Conservation (phyloP, 2,888 invertebrate species). For the Nudaria mundana region DNA sequence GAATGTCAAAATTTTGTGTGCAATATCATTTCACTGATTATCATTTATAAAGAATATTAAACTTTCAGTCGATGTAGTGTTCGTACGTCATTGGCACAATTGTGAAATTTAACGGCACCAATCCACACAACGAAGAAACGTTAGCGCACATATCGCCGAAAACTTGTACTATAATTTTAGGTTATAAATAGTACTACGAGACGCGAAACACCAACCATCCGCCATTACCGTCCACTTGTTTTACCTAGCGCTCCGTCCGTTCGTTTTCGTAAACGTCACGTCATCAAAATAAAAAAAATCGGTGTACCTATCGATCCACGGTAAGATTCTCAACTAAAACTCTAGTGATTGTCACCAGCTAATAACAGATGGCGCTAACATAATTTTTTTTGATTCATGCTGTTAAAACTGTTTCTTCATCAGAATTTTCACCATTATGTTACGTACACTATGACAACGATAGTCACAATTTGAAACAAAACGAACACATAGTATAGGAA, state of each 20-base stretch:
- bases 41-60: constrained; percentile 57
- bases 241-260: constrained; percentile 58
- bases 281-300: constrained; percentile 65
- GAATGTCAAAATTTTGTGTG: constrained; percentile 81
- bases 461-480: too few relatives aligned
- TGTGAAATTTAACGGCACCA: constrained; percentile 74
- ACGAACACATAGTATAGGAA: too few relatives aligned
- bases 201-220: constrained; percentile 80
- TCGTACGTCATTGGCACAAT: constrained; percentile 76
- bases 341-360: neutral
- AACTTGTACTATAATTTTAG: constrained; percentile 81
- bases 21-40: constrained; percentile 80
- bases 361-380: too few relatives aligned
- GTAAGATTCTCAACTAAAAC: neutral
- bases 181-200: constrained; percentile 81
- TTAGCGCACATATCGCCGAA: constrained; percentile 81
- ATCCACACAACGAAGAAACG: constrained; percentile 76
- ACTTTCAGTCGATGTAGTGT: constrained; percentile 70
- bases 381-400: too few relatives aligned
- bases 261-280: constrained; percentile 69
- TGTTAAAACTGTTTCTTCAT: too few relatives aligned
- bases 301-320: constrained; percentile 28
- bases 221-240: constrained; percentile 79
- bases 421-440: constrained; percentile 25
- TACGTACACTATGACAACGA: neutral